Base-by-base conservation (phyloP, 2,797 vertebrate genomes). In the Phrynocephalus guinanensis region DNA sequence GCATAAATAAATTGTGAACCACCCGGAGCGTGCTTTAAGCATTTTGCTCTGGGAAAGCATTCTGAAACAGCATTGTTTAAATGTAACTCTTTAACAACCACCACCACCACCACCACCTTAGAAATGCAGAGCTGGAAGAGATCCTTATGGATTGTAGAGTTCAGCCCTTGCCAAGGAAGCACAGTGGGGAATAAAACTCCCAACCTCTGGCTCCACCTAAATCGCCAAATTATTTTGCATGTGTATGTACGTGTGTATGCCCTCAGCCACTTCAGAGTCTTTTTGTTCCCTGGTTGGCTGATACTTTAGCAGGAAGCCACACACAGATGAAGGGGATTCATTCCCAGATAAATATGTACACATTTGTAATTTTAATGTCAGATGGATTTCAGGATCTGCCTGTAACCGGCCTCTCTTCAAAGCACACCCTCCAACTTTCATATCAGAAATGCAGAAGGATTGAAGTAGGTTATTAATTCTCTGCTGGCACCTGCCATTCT, bases 381-480 rank as follows among this genome's bases (percentile, higher is more conserved):
- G 70, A 52, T 85, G 44, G 3, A 7, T 77, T 38, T 66, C 89
- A 89, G 67, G 86, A 88, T 82, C 22, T 52, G 79, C 88, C 22
- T 72, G 80, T 68, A 87, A 86, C 82, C 87, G 56, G 83, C 70
- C 67, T 82, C 0, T 0, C 75, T 91, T 93, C 88, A 78, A 91
- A 91, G 82, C 76, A 90, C 91, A 93, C 89, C 90, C 87, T 92
- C 50, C 68, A 30, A 75, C 92, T 91, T 93, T 71, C 1, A 92
- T 52, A 83, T 92, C 82, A 89, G 72, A 89, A 56, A 90, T 75
- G 82, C 33, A 2, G 71, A 90, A 82, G n/a, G 88, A 24, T 87
- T 91, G 83, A 83, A 93, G 87, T 91, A 93, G 84, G 82, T 93
- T 95, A 94, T 94, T 94, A 92, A 93, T 94, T 94, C 86, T 91